These are phyloP conservation scores for Motacilla tschutschensis DNA, from an alignment of 2,113 vertebrate genomes.

Conservation along the genomic window DNA sequence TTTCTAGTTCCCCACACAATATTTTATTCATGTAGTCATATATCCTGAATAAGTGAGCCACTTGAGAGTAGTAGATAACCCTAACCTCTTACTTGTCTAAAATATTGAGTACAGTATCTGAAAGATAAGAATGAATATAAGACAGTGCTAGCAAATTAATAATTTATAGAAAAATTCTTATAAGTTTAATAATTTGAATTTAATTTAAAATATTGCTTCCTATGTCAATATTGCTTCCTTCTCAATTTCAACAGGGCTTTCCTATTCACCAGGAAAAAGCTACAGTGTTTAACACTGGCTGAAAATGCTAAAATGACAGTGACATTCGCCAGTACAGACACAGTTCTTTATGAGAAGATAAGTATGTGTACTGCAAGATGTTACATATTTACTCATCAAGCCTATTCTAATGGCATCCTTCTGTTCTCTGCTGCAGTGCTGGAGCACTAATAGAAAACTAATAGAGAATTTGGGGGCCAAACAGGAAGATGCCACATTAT, in stretches of 20 bases:
- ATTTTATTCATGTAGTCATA: background rate
- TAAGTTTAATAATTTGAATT: background rate
- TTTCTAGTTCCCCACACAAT: background rate
- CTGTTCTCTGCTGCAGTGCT: background rate
- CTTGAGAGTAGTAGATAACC: background rate
- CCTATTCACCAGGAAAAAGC: slow-evolving; percentile 45
- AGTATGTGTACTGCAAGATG: slow-evolving; percentile 29
- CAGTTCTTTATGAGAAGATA: slow-evolving; percentile 53
- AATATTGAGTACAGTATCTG: background rate
- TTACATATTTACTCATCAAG: background rate
- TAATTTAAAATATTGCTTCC: background rate
- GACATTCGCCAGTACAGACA: background rate
- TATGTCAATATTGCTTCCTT: background rate
- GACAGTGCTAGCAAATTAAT: background rate
- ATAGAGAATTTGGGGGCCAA: background rate
- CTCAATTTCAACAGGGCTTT: slow-evolving; percentile 52
- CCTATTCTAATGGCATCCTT: background rate
- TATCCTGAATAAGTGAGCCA: background rate
- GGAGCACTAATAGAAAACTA: background rate
- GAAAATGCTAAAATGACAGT: slow-evolving; percentile 38
- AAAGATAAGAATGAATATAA: background rate
- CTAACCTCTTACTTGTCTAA: background rate
- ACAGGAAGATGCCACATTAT: background rate
- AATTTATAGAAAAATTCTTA: background rate
- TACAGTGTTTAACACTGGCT: slow-evolving; percentile 52